Conservation (phyloP, 2,888 invertebrate species). For the Frankliniella fusca region DNA sequence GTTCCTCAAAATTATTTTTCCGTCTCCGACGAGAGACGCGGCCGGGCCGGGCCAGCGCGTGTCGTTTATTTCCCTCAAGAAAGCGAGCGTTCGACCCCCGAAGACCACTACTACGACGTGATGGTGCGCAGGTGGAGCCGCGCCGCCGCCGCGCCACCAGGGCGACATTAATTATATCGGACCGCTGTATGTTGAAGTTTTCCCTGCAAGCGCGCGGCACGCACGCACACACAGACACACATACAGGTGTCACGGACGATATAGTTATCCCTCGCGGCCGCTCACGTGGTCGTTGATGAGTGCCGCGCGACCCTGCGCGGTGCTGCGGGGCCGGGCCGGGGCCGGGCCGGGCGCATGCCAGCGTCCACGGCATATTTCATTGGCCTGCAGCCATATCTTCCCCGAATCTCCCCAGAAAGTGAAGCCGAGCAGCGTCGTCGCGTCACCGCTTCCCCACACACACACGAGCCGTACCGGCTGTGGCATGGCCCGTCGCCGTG, state of each 20-base stretch:
- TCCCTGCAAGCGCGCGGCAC: background rate
- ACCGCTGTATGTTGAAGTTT: background rate
- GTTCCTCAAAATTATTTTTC: too few relatives aligned
- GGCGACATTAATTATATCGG: background rate
- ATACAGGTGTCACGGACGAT: background rate
- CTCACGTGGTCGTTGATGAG: conserved; percentile 6
- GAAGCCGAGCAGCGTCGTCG: background rate
- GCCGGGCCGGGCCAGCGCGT: background rate
- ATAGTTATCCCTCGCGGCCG: conserved; percentile 1
- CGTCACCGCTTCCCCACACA: background rate
- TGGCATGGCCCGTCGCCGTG: too few relatives aligned
- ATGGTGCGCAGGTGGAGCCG: too few relatives aligned
- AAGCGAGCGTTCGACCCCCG: too few relatives aligned
- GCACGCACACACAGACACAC: background rate
- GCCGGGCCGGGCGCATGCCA: too few relatives aligned
- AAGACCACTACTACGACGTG: background rate
- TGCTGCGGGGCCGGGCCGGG: too few relatives aligned
- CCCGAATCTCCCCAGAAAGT: conserved; percentile 23
- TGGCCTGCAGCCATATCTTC: conserved; percentile 3
- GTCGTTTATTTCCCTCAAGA: background rate
- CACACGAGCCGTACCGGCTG: too few relatives aligned
- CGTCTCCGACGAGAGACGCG: background rate
- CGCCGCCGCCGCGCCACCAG: background rate
- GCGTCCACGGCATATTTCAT: background rate
- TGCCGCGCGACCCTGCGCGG: too few relatives aligned